Evolutionary conservation across 2,888 invertebrate species (phyloP), one percentile per base, ranked within the genome.

Genomic region (Volucella inanis): DNA sequence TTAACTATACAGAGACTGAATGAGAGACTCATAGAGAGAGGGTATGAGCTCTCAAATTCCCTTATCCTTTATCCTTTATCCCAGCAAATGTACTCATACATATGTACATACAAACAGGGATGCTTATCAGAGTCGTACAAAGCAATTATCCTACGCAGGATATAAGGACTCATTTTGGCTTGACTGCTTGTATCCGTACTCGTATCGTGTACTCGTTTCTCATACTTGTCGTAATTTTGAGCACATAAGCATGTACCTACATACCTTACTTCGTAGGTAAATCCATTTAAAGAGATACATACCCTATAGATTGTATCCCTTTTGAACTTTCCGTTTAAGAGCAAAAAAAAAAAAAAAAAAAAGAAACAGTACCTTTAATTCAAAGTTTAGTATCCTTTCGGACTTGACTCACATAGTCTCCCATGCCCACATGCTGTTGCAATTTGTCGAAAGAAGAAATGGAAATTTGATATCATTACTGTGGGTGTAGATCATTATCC

Each of bases 141-240:
- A 76, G 64, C 70, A 81, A 81, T 81, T 76, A 81, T 81, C 76
- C 67, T 65, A 65, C 65, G 75, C 59, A 76, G 71, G 81, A 81
- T 81, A 31, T 31, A 81, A 76, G 70, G 68, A 52, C 70, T 70
- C 41, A 76, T 70, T 45, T 57, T 22, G 31, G 31, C 31, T 6
- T 31, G 31, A 31, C 4, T 31, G 31, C 31, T 31, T 31, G 6
- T 31, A 31, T 31, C 6, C 31, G 31, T 31, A 31, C 6, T 31
- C 31, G 31, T 6, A 31, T 3, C 31, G 4, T 31, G 31, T 31
- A 31, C 47, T 22, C 68, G 61, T 67, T 18, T 65, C 38, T 45
- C 38, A 39, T 74, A 62, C 55, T 80, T 80, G 64, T 64, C 52
- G 22, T 78, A 64, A 70, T 68, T 54, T 57, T 55, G 11, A 62